Evolutionary conservation across 2,888 invertebrate genomes (phyloP), one percentile per base, ranked within the genome.

Genomic region (Diachrysia chrysitis): DNA sequence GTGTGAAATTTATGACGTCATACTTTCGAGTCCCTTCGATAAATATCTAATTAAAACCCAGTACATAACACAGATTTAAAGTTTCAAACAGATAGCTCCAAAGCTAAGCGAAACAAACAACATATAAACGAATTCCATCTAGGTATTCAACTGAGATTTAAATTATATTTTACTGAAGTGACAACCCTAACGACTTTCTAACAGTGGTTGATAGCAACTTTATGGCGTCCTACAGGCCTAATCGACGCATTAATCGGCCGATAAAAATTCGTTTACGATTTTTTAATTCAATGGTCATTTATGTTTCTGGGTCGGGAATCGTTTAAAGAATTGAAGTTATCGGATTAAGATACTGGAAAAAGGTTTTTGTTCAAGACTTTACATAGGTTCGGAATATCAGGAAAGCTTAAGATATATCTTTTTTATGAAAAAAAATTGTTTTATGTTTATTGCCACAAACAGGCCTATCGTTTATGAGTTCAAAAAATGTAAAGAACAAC

Each of bases 261-360:
- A 81, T 78, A 79, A 78, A 80, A 78, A 81, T 42, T 63, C 69
- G 70, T 66, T 76, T 68, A 72, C 79, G 74, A 71, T 73, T 74
- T 81, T 80, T 73, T 70, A 71, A 81, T 71, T 77, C 75, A 71
- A 75, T 71, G 71, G 64, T 67, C 69, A 58, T 66, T 66, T 46
- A n/a, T 62, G 14, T 72, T 69, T 67, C 23, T 35, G 46, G 23
- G 16, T 58, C 48, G 46, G 61, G 55, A 6, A n/a, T 21, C 21
- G 32, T 32, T 48, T 7, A 7, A 25, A 51, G 53, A 61, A 63
- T 61, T 65, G n/a, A 9, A 60, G 0, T 14, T 37, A 37, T 14
- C 37, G 37, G 37, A 37, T 37, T 37, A 16, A 37, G 37, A 37
- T 37, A 37, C 37, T 14, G n/a, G 37, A 37, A 37, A 29, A 37